Conservation (phyloP, 1,140 invertebrate species). For the Drosophila equinoxialis region DNA sequence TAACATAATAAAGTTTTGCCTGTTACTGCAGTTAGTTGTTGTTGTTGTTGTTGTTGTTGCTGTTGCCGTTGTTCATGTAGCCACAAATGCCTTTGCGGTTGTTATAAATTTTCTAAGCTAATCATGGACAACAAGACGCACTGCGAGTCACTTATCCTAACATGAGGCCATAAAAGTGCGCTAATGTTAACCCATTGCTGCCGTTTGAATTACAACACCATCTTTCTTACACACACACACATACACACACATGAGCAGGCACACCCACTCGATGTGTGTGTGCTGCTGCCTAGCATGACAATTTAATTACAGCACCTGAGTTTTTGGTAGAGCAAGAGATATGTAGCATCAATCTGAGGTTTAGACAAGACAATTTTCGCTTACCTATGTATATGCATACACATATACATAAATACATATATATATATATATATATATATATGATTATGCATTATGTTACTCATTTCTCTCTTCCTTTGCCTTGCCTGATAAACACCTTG, state of each 20-base stretch:
- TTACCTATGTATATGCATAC: not conserved
- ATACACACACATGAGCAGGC: not conserved
- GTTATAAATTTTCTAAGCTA: constrained; percentile 70
- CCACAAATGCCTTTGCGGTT: constrained; percentile 59
- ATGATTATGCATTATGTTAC: constrained; percentile 21
- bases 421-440: constrained; percentile 34
- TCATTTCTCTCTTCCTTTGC: not conserved
- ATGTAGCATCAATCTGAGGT: constrained; percentile 68
- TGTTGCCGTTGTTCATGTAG: constrained; percentile 11
- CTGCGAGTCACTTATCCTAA: constrained; percentile 59
- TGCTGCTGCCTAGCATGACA: constrained; percentile 63
- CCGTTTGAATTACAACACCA: constrained; percentile 71
- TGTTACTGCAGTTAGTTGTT: constrained; percentile 32
- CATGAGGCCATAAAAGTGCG: constrained; percentile 70
- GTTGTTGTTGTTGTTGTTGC: constrained; percentile 34
- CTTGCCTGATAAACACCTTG: constrained; percentile 45
- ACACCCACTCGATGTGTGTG: not conserved
- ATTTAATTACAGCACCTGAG: constrained; percentile 72
- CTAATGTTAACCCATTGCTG: constrained; percentile 78
- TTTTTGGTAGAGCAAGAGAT: constrained; percentile 48
- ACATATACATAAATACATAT: constrained; percentile 4
- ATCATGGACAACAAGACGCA: constrained; percentile 60
- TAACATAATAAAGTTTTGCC: constrained; percentile 12
- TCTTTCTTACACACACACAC: constrained; percentile 17
- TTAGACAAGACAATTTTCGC: constrained; percentile 68